Conservation (phyloP, 2,888 invertebrate genomes). For the Elysia crispata region DNA sequence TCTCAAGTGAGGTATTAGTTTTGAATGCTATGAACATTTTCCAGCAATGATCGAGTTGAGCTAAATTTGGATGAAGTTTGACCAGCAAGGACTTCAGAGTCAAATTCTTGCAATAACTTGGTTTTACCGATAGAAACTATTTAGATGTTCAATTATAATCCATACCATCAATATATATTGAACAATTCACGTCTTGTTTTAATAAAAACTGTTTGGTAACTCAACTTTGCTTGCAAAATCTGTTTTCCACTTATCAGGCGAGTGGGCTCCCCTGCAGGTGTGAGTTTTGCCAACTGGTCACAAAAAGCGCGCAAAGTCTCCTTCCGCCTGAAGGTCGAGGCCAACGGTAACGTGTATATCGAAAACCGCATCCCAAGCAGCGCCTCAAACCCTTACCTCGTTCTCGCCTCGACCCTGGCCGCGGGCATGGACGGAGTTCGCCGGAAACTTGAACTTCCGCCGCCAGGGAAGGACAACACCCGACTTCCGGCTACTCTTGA, state of each 20-base stretch:
- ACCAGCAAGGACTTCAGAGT: no score
- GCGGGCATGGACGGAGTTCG: constrained; percentile 53
- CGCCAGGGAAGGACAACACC: neutral
- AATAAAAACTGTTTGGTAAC: no score
- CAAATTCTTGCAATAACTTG: no score
- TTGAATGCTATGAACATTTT: no score
- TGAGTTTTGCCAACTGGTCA: constrained; percentile 47
- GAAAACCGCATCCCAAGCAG: constrained; percentile 53
- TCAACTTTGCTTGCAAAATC: no score
- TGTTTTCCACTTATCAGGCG: neutral
- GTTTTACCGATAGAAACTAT: no score
- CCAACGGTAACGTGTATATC: constrained; percentile 46
- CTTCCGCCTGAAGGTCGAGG: constrained; percentile 44
- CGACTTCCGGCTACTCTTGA: constrained; percentile 23
- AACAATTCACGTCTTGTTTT: no score
- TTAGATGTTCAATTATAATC: no score
- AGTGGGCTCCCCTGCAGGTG: constrained; percentile 18
- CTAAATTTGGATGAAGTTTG: no score
- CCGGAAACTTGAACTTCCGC: constrained; percentile 21
- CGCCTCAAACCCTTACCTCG: constrained; percentile 52
- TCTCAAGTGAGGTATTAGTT: no score
- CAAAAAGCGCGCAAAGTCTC: constrained; percentile 44
- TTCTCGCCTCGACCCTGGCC: constrained; percentile 51
- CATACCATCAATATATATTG: no score
- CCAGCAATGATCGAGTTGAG: no score